Evolutionary conservation across 2,888 invertebrate genomes (phyloP), one percentile per base, ranked within the genome.

Genomic region (Steinernema carpocapsae): DNA sequence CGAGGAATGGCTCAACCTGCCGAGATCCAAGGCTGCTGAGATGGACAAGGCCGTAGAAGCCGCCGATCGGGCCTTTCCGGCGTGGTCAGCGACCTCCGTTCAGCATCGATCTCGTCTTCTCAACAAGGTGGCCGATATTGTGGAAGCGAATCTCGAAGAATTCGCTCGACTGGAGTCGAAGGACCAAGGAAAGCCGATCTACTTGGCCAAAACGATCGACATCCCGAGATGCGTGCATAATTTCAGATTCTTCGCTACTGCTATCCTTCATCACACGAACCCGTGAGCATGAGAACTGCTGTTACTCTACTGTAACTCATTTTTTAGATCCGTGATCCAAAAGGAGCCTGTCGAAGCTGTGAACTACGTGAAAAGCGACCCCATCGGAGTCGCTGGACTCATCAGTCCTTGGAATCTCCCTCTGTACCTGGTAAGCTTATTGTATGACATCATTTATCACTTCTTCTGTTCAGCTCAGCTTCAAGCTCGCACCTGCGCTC

Each of bases 351-450:
- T 79, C 10, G 76, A 81, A 19, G 86, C 88, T 3, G 70, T 91
- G 1, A 90, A 90, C 83, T 91, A 90, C 83, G 90, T 89, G 0
- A 80, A 87, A 10, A 87, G 88, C 52, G 85, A 88, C 48, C 89
- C 91, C 7, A 87, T 90, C 17, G 91, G 91, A 10, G 90, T 91
- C 29, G 90, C 90, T 0, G 90, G 88, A 0, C 86, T 91, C 22
- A 91, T 91, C 76, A 88, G 89, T 74, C 91, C 91, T 0, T 91
- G 91, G 91, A 91, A 91, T 84, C 87, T 91, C 0, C 91, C 91
- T 0, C 82, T 91, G 29, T 91, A 91, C 79, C 85, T 91, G 76
- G 80, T 84, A 46, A 37, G 37, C 3, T 37, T 37, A 45, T 51
- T n/a, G 10, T 26, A n/a, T 19, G 45, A 19, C 32, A 22, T 32